Conservation (phyloP, 2,797 vertebrate genomes). For the Oreochromis grahami region DNA sequence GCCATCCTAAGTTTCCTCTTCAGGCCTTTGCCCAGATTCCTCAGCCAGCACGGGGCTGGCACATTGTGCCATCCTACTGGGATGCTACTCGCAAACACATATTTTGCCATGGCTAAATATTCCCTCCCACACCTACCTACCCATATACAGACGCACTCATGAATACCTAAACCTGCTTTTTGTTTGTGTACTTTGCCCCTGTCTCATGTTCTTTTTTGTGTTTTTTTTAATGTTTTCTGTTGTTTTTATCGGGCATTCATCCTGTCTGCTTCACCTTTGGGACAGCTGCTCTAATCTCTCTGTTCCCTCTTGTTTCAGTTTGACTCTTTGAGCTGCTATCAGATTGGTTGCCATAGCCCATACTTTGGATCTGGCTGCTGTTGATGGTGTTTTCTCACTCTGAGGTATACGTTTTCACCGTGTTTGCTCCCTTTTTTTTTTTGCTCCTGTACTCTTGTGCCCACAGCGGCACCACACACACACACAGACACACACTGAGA, state of each 20-base stretch:
- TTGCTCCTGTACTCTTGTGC: not conserved
- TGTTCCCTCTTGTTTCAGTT: constrained; percentile 16
- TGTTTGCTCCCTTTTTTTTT: not conserved
- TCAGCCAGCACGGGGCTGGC: constrained; percentile 15
- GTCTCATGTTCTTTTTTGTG: constrained; percentile 4
- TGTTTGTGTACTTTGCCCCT: constrained; percentile 1
- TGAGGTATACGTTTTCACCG: not conserved
- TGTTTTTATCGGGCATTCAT: not conserved
- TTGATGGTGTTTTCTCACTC: not conserved
- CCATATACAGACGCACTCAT: not conserved
- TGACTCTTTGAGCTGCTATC: constrained; percentile 28
- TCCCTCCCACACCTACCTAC: not conserved
- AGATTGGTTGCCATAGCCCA: constrained; percentile 9
- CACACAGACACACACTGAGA: not conserved
- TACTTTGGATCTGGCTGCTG: constrained; percentile 3
- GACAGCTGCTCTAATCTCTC: constrained; percentile 32
- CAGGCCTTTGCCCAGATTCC: constrained; percentile 4
- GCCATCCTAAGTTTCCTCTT: not conserved
- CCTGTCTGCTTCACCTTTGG: constrained; percentile 5
- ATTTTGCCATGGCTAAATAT: not conserved
- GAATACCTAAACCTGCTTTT: not conserved
- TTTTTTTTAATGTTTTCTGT: not conserved
- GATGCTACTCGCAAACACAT: constrained; percentile 1
- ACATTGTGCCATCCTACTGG: constrained; percentile 3
- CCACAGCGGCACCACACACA: not conserved